Conservation (phyloP, 2,113 vertebrate species). For the Apodemus sylvaticus region DNA sequence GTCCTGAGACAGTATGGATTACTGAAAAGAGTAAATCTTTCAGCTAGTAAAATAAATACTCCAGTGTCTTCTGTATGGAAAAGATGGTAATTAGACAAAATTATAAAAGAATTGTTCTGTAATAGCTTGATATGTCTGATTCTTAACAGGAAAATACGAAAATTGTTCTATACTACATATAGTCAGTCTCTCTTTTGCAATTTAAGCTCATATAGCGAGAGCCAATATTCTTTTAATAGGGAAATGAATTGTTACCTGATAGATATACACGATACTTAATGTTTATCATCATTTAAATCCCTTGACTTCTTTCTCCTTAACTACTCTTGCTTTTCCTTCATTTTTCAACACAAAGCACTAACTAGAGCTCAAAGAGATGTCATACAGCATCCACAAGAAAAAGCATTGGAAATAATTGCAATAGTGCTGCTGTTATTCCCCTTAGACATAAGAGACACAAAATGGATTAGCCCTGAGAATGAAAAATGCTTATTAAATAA, state of each 20-base stretch:
- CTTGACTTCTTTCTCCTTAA: constrained; percentile 39
- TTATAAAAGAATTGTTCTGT: neutral
- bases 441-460: neutral
- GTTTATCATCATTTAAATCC: constrained; percentile 46
- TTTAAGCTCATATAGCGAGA: constrained; percentile 2
- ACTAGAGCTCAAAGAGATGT: neutral
- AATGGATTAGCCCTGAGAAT: neutral
- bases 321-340: constrained; percentile 27
- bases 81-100: neutral
- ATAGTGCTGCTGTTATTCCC: neutral
- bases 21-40: neutral
- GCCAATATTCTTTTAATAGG: constrained; percentile 20
- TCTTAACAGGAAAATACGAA: neutral
- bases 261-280: constrained; percentile 22
- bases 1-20: neutral
- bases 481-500: neutral
- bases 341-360: neutral
- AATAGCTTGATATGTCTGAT: neutral
- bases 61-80: neutral
- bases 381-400: neutral
- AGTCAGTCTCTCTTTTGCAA: neutral
- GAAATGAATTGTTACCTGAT: constrained; percentile 42
- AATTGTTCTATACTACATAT: constrained; percentile 25
- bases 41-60: neutral
- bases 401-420: neutral